Conservation (phyloP, 2,888 invertebrate genomes). For the Lamproptera curius region DNA sequence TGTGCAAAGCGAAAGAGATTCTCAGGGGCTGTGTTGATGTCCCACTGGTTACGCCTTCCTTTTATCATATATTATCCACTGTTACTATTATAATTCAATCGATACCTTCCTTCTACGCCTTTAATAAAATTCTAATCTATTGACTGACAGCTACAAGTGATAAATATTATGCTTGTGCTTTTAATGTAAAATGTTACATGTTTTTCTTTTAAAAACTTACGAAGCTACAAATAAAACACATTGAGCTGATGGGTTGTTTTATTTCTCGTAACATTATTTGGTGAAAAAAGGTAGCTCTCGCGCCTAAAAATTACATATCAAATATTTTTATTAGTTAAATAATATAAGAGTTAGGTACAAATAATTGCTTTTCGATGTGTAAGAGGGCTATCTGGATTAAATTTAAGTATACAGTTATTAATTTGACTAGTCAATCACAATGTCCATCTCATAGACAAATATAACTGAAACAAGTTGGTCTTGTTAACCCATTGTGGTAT, state of each 20-base stretch:
- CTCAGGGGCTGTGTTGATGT: slow-evolving; percentile 51
- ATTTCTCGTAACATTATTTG: slow-evolving; percentile 26
- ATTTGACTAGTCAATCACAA: no score
- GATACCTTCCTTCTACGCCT: slow-evolving; percentile 66
- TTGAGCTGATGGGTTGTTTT: slow-evolving; percentile 48
- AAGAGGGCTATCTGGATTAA: no score
- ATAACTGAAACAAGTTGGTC: no score
- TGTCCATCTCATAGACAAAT: no score
- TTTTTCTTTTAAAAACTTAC: slow-evolving; percentile 60
- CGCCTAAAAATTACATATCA: no score
- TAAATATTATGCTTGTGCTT: slow-evolving; percentile 75
- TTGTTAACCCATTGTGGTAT: no score
- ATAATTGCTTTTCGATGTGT: no score
- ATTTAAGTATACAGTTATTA: no score
- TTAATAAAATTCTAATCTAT: slow-evolving; percentile 50
- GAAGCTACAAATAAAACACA: slow-evolving; percentile 66
- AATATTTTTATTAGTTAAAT: no score
- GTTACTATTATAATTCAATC: slow-evolving; percentile 36
- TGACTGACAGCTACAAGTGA: slow-evolving; percentile 71
- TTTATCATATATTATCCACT: slow-evolving; percentile 29
- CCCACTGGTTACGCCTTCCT: slow-evolving; percentile 71
- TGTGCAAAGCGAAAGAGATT: slow-evolving; percentile 40
- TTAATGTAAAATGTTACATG: slow-evolving; percentile 68
- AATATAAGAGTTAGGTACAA: no score
- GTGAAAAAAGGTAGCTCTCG: no score